phyloP scores from a whole-genome alignment of 2,113 vertebrate genomes.

The Lichenostomus cassidix region DNA sequence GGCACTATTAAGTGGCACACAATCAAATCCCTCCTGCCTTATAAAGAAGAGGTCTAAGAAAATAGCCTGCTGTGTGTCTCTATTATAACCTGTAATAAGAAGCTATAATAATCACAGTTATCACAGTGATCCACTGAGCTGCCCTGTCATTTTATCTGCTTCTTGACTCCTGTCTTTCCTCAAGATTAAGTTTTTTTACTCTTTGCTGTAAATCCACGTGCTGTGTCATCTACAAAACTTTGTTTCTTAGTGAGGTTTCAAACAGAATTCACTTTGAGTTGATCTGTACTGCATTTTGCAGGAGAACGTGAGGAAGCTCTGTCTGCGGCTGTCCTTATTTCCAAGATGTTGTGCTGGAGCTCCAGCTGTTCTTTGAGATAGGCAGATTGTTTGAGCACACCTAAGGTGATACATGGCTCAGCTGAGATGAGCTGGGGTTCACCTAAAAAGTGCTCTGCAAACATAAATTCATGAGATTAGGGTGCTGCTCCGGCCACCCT shows the following conservation, averaged over 20 bases:
- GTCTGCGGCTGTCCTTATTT: not conserved
- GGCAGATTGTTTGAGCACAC: not conserved
- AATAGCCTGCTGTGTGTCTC: not conserved
- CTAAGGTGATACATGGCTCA: fast-evolving
- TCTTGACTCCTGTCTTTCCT: not conserved
- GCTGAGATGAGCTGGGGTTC: not conserved
- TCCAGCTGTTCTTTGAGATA: not conserved
- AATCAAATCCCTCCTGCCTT: not conserved
- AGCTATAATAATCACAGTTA: not conserved
- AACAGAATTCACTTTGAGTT: not conserved
- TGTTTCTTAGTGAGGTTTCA: not conserved
- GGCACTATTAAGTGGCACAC: not conserved
- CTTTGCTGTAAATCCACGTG: not conserved
- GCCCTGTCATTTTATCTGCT: not conserved
- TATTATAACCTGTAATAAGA: not conserved
- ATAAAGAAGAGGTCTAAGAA: not conserved
- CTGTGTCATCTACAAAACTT: not conserved
- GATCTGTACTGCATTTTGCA: not conserved
- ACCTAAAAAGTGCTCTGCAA: not conserved
- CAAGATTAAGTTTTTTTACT: not conserved
- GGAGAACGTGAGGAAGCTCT: not conserved
- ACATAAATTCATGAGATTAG: not conserved
- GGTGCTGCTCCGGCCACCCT: not conserved
- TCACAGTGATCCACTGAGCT: not conserved
- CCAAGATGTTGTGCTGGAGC: not conserved